Percentiles rank a stretch among this genome's conserved stretches.
These are phyloP conservation scores for Muntiacus muntjak DNA, from an alignment of 2,113 vertebrate species.

Conservation along the genomic window DNA sequence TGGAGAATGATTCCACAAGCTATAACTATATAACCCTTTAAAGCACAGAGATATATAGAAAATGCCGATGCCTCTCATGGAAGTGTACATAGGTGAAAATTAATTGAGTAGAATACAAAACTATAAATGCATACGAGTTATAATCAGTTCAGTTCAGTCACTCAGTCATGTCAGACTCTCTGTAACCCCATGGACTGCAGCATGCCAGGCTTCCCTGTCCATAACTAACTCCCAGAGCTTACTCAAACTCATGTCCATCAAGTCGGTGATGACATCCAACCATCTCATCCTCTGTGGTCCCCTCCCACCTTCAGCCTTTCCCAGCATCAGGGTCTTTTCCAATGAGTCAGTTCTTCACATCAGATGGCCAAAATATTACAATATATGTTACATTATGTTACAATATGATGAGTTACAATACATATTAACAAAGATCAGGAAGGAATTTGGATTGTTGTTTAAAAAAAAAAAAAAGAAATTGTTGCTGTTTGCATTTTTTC, in stretches of 20 bases:
- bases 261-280: neutral
- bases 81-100: neutral
- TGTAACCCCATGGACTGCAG: neutral
- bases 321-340: neutral
- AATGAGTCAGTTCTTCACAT: neutral
- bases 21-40: neutral
- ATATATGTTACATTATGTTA: neutral
- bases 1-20: neutral
- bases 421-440: neutral
- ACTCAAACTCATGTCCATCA: neutral
- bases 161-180: neutral
- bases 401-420: neutral
- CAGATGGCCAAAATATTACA: neutral
- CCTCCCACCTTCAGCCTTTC: neutral
- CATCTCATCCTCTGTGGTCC: neutral
- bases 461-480: neutral
- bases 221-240: neutral
- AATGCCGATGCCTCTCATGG: neutral
- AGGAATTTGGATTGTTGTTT: neutral
- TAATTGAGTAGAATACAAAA: neutral
- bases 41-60: neutral
- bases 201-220: neutral
- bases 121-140: neutral
- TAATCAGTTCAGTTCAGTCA: neutral
- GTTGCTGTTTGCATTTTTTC: neutral